These are phyloP conservation scores for Semicossyphus pulcher DNA, from an alignment of 2,113 vertebrate genomes.

Conservation along the genomic window DNA sequence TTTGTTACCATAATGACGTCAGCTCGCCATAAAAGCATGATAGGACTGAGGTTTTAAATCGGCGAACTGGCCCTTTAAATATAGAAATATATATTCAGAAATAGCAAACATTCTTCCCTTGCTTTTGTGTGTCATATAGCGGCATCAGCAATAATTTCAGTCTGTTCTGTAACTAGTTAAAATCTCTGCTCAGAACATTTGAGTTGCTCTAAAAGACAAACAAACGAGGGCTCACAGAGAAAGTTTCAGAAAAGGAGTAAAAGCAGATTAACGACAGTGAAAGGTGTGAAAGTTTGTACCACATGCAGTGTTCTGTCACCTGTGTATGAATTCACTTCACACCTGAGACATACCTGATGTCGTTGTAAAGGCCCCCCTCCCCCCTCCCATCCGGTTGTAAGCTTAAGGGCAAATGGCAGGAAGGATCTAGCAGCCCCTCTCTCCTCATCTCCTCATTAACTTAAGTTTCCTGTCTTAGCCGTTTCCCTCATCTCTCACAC, in stretches of 20 bases:
- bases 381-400: slow-evolving; percentile 21
- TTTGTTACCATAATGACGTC: too few relatives aligned
- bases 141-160: neutral
- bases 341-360: slow-evolving; percentile 49
- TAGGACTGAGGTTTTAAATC: too few relatives aligned
- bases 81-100: too few relatives aligned
- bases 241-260: neutral
- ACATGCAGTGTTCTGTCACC: slow-evolving; percentile 15
- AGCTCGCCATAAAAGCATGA: too few relatives aligned
- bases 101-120: neutral
- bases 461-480: neutral
- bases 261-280: slow-evolving; percentile 6
- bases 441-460: slow-evolving; percentile 21
- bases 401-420: slow-evolving; percentile 45
- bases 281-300: slow-evolving; percentile 24
- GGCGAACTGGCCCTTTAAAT: too few relatives aligned
- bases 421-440: slow-evolving; percentile 14
- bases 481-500: neutral
- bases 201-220: neutral
- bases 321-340: slow-evolving; percentile 57
- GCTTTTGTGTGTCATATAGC: neutral
- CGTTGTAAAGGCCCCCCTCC: slow-evolving; percentile 21
- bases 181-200: neutral
- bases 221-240: neutral
- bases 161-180: neutral